Base-by-base conservation (phyloP, 2,888 invertebrate species). In the Theodoxus fluviatilis region DNA sequence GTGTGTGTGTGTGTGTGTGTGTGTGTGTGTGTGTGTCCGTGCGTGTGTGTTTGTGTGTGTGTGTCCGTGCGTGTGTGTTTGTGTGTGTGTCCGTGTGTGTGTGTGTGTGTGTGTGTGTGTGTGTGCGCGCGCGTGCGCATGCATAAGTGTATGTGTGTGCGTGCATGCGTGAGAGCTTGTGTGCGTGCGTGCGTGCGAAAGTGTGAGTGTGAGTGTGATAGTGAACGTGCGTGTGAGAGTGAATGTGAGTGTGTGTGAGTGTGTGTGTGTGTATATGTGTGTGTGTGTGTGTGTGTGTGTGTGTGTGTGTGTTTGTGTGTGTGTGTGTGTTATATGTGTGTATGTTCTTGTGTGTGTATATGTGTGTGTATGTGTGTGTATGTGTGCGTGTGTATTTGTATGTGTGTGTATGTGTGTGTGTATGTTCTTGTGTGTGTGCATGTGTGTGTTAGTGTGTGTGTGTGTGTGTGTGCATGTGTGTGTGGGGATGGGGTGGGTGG, bases 381-480 rank as follows among this genome's bases (percentile, higher is more conserved):
- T 33, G 15, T 68, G 31, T 25, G 31, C 33, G 25, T 15, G 31
- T 18, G 43, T 43, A 43, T 43, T 25, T 25, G 12, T 18, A 9
- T 28, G 31, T 63, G n/a, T 64, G 12, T 38, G 37, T 64, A 7
- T 38, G 37, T 64, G 40, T 38, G 37, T 38, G 40, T 64, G 12
- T 12, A 15, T 12, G 9, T 43, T 9, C 9, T 43, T 12, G 9
- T 43, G 18, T 43, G 9, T 12, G 9, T 37, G 18, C 18, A 12
- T 43, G 43, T 43, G 18, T 43, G 12, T 9, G 18, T 12, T 12
- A 12, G 18, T 43, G 9, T 43, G 18, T 43, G 15, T 61, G 31
- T 43, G 3, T 35, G 25, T 63, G 0, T 33, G 47, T 33, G 15
- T 68, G 31, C 15, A 33, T 3, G 25, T 15, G 31, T 18, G 43